Evolutionary conservation across 1,140 invertebrate genomes (phyloP).

Genomic region (Meloidogyne floridensis): DNA sequence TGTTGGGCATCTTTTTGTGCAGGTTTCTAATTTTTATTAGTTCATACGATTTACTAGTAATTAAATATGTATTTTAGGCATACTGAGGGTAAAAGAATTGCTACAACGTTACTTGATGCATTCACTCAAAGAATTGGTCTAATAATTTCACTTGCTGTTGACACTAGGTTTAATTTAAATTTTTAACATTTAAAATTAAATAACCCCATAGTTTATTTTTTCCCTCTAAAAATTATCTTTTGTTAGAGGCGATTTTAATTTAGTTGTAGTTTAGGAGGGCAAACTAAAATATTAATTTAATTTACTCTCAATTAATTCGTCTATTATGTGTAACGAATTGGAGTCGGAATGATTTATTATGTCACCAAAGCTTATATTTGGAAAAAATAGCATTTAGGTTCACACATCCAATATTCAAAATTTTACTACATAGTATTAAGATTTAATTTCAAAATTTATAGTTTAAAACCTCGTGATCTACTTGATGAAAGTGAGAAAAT

Average conservation of each 20-base stretch:
- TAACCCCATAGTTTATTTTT: not conserved
- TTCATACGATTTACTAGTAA: not conserved
- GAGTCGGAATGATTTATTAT: too few relatives aligned
- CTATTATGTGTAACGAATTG: too few relatives aligned
- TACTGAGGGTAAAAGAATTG: not conserved
- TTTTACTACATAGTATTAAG: not conserved
- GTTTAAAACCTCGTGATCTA: not conserved
- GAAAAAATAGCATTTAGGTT: not conserved
- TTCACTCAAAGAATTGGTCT: slow-evolving; percentile 22
- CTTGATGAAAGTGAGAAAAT: slow-evolving; percentile 25
- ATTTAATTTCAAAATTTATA: not conserved
- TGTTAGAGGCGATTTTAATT: not conserved
- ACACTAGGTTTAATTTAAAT: slow-evolving; percentile 12
- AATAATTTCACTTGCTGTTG: slow-evolving; percentile 11
- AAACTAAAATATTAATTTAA: too few relatives aligned
- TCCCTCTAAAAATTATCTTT: not conserved
- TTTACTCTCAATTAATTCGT: too few relatives aligned
- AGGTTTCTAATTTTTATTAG: not conserved
- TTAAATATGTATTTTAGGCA: not conserved
- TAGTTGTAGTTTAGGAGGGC: too few relatives aligned
- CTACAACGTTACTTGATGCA: slow-evolving; percentile 12
- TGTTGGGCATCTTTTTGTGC: slow-evolving; percentile 23
- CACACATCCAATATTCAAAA: not conserved
- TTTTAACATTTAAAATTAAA: not conserved
- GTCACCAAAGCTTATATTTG: too few relatives aligned